phyloP scores from a whole-genome alignment of 2,113 vertebrate genomes.

The Ammodytes marinus region DNA sequence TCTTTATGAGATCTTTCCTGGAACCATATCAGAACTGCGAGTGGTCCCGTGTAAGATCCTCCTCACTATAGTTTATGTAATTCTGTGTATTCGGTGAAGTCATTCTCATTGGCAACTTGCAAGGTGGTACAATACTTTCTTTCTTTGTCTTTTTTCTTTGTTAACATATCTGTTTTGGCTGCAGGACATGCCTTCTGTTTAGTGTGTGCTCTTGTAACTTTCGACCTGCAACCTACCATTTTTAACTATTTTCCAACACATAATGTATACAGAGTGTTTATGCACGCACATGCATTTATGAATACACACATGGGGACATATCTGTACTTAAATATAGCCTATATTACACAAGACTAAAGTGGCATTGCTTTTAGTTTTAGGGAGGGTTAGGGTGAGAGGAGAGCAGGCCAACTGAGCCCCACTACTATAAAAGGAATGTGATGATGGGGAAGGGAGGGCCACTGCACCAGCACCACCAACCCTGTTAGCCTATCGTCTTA shows the following conservation, averaged over 20 bases:
- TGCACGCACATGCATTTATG: no score
- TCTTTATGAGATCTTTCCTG: slow-evolving; percentile 60
- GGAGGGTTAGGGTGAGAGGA: slow-evolving; percentile 52
- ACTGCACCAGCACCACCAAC: slow-evolving; percentile 76
- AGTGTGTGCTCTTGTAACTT: neutral
- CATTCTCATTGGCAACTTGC: slow-evolving; percentile 1
- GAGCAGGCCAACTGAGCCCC: slow-evolving; percentile 67
- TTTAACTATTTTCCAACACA: slow-evolving; percentile 2
- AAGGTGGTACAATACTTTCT: neutral
- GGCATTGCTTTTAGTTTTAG: slow-evolving; percentile 34
- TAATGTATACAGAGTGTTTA: neutral
- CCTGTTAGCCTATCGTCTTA: slow-evolving; percentile 67
- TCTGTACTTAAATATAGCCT: no score
- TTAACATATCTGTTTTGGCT: slow-evolving; percentile 16
- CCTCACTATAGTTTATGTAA: slow-evolving; percentile 20
- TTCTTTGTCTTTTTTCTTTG: no score
- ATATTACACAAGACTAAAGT: slow-evolving; percentile 9
- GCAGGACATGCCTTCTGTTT: neutral
- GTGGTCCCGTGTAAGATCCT: slow-evolving; percentile 24
- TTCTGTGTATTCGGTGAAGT: slow-evolving; percentile 1
- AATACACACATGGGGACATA: no score
- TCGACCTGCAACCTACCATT: neutral
- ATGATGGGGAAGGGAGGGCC: slow-evolving; percentile 77
- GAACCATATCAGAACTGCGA: slow-evolving; percentile 38
- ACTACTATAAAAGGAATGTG: slow-evolving; percentile 82